Base-by-base conservation (phyloP, 92 coral and sea anemone genomes). In the Zoanthus sansibaricus region DNA sequence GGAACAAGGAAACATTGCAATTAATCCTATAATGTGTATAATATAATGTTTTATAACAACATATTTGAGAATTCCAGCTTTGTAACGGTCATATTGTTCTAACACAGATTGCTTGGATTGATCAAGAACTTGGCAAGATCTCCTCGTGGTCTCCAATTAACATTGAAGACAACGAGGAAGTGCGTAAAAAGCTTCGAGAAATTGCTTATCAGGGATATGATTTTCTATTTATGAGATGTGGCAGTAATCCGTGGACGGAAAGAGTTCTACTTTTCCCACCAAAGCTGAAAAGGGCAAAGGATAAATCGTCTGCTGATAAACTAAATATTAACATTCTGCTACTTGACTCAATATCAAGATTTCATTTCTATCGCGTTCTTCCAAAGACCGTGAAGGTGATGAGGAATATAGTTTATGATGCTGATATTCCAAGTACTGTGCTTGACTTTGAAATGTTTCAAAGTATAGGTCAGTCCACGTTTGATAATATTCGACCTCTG, bases 401-500 rank as follows among this genome's bases (percentile, higher is more conserved):
- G 87, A 77, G 94, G 42, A 83, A 70, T 74, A 86, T 89, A n/a
- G 71, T 92, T 31, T 92, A 92, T 82, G 79, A 92, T 37, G 64
- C 25, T 71, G 66, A 87, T 25, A 56, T 86, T 32, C 82, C 71
- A 74, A 86, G 92, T n/a, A 92, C 94, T 47, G 88, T 92, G 9
- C 32, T 92, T n/a, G 94, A 92, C 80, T 92, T 85, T 75, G 94
- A 92, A 61, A 77, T 89, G 54, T 76, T 92, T 49, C 94, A 92
- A 46, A 89, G 92, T 71, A 87, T 89, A 2, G 88, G 92, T 18
- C 89, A 84, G 89, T 89, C 90, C 47, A 92, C 94, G 14, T 84
- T 92, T 89, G 92, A 89, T 10, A 92, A 92, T 37, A 85, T 86
- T 47, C 76, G 94, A 55, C 89, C 94, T 1, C 66, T 92, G 72